Evolutionary conservation across 2,888 invertebrate species (phyloP).

Genomic region (Lottia gigantea): DNA sequence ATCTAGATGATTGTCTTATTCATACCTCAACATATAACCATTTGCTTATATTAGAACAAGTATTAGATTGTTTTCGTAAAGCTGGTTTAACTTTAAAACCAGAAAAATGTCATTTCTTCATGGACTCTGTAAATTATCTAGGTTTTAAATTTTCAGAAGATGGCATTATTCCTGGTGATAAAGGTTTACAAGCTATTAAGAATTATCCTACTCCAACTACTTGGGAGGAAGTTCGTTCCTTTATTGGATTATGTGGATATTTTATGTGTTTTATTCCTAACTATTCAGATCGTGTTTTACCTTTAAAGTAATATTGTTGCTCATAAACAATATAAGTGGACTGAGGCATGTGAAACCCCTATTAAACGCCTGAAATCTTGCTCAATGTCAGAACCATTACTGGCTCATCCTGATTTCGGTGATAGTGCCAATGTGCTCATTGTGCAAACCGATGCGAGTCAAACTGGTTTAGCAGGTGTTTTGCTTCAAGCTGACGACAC

Average conservation of each 20-base stretch:
- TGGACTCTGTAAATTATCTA: not conserved
- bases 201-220: not conserved
- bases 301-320: not conserved
- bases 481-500: not conserved
- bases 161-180: not conserved
- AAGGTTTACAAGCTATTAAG: not conserved
- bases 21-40: not conserved
- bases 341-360: not conserved
- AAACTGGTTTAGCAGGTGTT: not conserved
- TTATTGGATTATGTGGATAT: constrained; percentile 4
- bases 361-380: not conserved
- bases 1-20: constrained; percentile 1
- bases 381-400: not conserved
- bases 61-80: not conserved
- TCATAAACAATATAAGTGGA: not conserved
- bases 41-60: not conserved
- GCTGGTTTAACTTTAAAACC: not conserved
- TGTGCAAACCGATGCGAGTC: not conserved
- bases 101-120: constrained; percentile 2
- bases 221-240: not conserved
- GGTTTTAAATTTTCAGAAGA: constrained; percentile 2
- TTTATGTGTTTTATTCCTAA: constrained; percentile 7
- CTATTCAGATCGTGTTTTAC: not conserved
- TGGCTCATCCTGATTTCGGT: not conserved
- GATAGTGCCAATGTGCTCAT: not conserved